These are phyloP conservation scores for Micrasema minimum DNA, from an alignment of 1,140 invertebrate species.

Conservation along the genomic window DNA sequence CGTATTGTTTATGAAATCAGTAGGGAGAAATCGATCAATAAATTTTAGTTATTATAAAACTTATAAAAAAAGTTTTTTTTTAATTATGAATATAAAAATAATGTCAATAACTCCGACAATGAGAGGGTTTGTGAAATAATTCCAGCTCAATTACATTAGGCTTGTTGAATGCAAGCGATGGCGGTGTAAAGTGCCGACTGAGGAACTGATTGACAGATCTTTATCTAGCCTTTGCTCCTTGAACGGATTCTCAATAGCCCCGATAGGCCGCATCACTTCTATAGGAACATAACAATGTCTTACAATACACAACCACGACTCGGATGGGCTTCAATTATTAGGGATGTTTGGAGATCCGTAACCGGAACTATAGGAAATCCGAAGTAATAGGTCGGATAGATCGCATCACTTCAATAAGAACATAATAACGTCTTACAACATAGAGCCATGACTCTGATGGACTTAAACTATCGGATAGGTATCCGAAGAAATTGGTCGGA, in stretches of 20 bases:
- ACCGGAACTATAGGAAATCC: too few species aligned
- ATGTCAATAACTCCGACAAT: too few species aligned
- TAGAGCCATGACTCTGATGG: conserved; percentile 16
- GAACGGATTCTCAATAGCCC: conserved; percentile 2
- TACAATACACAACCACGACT: conserved; percentile 13
- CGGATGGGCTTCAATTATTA: conserved; percentile 23
- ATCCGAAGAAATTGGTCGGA: neutral
- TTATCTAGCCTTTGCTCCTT: conserved; percentile 49
- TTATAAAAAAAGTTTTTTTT: too few species aligned
- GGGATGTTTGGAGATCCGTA: too few species aligned
- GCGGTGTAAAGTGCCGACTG: conserved; percentile 27
- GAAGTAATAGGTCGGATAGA: neutral
- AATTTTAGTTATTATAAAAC: too few species aligned
- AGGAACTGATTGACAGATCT: conserved; percentile 48
- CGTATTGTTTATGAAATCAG: too few species aligned
- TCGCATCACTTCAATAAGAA: neutral
- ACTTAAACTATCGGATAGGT: too few species aligned
- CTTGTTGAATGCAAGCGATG: conserved; percentile 22
- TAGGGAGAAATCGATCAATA: too few species aligned
- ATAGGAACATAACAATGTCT: conserved; percentile 25
- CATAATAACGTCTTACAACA: conserved; percentile 25
- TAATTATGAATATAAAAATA: too few species aligned
- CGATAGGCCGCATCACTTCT: neutral
- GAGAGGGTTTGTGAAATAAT: conserved; percentile 46
- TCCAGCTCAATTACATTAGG: conserved; percentile 42